A percentile compares a stretch with the other conserved stretches of the same genome.
phyloP scores from a whole-genome alignment of 2,888 invertebrate genomes.

The Nesidiocoris tenuis region DNA sequence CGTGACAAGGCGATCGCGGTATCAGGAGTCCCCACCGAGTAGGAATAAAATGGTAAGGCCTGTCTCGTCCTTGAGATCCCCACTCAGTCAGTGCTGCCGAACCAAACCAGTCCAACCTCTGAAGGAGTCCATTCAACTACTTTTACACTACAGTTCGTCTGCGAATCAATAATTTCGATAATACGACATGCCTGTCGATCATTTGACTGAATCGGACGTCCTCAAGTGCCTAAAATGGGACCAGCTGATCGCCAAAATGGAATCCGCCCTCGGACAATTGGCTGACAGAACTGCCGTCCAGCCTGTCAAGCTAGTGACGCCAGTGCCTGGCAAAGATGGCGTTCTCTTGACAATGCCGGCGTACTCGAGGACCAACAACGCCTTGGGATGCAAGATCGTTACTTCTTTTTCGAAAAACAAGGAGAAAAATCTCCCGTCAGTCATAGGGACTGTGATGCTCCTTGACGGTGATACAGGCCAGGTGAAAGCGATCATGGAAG shows the following conservation, averaged over 20 bases:
- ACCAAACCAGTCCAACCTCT: too few relatives aligned
- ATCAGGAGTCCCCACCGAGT: too few relatives aligned
- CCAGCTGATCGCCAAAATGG: slow-evolving; percentile 48
- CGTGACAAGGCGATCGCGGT: too few relatives aligned
- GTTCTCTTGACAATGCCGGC: slow-evolving; percentile 52
- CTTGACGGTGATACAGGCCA: slow-evolving; percentile 56
- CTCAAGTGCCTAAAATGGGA: slow-evolving; percentile 48
- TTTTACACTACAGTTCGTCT: too few relatives aligned
- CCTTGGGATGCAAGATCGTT: slow-evolving; percentile 59
- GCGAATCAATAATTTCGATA: too few relatives aligned
- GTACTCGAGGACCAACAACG: slow-evolving; percentile 50
- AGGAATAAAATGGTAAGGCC: neutral
- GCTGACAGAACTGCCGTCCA: slow-evolving; percentile 47
- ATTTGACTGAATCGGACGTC: slow-evolving; percentile 46
- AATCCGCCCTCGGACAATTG: slow-evolving; percentile 48
- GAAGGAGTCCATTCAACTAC: too few relatives aligned
- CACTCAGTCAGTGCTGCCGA: too few relatives aligned
- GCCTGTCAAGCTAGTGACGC: slow-evolving; percentile 49
- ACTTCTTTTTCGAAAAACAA: slow-evolving; percentile 56
- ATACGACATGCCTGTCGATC: slow-evolving; percentile 16
- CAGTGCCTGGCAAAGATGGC: slow-evolving; percentile 49
- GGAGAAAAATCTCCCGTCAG: slow-evolving; percentile 54
- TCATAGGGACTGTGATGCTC: slow-evolving; percentile 57
- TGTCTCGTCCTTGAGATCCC: neutral
- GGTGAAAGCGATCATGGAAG: slow-evolving; percentile 57